These are phyloP conservation scores for Metallyticus violacea DNA, from an alignment of 2,888 invertebrate genomes.

Conservation along the genomic window DNA sequence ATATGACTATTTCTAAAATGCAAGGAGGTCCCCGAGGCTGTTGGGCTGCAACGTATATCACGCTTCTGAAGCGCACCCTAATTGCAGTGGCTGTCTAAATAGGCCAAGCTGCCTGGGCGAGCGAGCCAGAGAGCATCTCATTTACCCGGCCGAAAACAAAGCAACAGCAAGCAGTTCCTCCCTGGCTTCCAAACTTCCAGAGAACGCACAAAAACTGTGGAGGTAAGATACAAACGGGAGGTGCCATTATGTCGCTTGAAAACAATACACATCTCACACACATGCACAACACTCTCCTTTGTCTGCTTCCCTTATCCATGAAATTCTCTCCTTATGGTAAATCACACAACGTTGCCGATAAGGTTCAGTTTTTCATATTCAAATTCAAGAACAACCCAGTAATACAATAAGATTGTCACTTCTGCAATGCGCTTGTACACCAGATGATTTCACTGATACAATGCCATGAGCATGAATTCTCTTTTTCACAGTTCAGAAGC, in stretches of 20 bases:
- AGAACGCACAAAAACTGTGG: background rate
- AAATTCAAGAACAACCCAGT: too few relatives aligned
- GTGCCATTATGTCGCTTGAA: conserved; percentile 6
- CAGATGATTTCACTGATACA: too few relatives aligned
- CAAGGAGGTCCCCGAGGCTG: too few relatives aligned
- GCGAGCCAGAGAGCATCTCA: background rate
- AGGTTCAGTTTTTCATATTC: too few relatives aligned
- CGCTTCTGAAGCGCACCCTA: background rate
- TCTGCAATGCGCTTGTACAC: too few relatives aligned
- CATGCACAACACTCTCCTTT: background rate
- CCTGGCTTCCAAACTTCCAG: background rate
- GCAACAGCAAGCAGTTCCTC: background rate
- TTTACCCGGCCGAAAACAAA: background rate
- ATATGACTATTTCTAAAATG: too few relatives aligned
- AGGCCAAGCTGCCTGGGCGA: background rate
- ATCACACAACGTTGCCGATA: too few relatives aligned
- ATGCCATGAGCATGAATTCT: too few relatives aligned
- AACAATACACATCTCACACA: conserved; percentile 5
- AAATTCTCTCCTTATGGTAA: background rate
- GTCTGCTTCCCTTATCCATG: background rate
- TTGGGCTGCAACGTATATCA: too few relatives aligned
- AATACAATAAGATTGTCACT: too few relatives aligned
- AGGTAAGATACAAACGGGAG: background rate
- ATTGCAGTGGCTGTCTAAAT: background rate
- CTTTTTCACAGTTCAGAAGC: too few relatives aligned